A percentile compares a stretch with the other conserved stretches of the same genome.
Evolutionary conservation across 2,797 vertebrate genomes (phyloP).

Genomic region (Pristis pectinata): DNA sequence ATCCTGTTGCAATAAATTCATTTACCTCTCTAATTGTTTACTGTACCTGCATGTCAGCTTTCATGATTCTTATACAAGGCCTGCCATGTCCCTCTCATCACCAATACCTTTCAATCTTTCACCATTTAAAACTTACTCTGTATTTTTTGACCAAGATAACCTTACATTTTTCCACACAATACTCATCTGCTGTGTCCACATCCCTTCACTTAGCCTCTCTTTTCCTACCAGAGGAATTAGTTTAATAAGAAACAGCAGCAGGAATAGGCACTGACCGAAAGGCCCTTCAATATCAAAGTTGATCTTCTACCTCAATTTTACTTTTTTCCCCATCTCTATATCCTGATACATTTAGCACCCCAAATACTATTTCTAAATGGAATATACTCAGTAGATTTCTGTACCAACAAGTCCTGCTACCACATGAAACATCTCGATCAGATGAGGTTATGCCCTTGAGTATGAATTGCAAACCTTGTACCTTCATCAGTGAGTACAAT

Average conservation of each 20-base stretch:
- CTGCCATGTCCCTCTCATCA: too few relatives aligned
- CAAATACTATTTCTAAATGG: not conserved
- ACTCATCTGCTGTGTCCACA: too few relatives aligned
- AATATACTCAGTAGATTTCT: not conserved
- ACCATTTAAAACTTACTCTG: not conserved
- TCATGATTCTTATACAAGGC: too few relatives aligned
- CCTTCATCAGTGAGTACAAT: conserved; percentile 61
- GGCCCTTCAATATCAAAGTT: too few relatives aligned
- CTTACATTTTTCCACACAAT: too few relatives aligned
- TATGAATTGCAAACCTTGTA: conserved; percentile 39
- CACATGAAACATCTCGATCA: not conserved
- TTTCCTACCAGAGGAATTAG: not conserved
- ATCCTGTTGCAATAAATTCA: too few relatives aligned
- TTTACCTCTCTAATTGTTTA: too few relatives aligned
- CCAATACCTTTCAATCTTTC: too few relatives aligned
- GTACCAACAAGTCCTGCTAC: not conserved
- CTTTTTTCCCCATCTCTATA: not conserved
- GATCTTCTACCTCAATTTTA: not conserved
- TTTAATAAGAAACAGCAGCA: not conserved
- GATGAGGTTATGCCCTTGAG: not conserved
- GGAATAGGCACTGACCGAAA: not conserved
- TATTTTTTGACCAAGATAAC: not conserved
- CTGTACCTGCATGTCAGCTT: too few relatives aligned
- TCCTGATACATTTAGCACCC: not conserved
- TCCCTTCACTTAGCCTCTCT: too few relatives aligned